Conservation (phyloP, 2,888 invertebrate species). For the Agapetus fuscipes region DNA sequence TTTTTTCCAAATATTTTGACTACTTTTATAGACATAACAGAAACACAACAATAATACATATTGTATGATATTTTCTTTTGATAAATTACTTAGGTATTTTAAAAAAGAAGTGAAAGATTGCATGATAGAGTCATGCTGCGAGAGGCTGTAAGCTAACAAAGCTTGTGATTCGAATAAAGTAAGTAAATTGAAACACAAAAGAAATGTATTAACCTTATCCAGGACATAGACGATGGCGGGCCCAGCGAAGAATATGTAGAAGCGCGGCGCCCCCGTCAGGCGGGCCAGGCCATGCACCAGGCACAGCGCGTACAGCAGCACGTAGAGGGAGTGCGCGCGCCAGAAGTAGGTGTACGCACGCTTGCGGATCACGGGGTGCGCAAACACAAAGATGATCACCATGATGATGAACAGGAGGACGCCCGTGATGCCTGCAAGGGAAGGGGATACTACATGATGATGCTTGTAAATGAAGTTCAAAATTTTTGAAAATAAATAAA, state of each 20-base stretch:
- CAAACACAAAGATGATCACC: slow-evolving; percentile 95
- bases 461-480: neutral
- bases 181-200: too few relatives aligned
- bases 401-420: slow-evolving; percentile 81
- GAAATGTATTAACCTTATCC: slow-evolving; percentile 74
- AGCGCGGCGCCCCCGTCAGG: slow-evolving; percentile 82
- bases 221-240: slow-evolving; percentile 84
- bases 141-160: too few relatives aligned
- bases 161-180: too few relatives aligned
- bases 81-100: too few relatives aligned
- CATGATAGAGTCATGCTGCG: too few relatives aligned
- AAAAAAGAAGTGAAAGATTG: too few relatives aligned
- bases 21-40: too few relatives aligned
- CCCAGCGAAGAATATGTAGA: slow-evolving; percentile 90
- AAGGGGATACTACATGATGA: slow-evolving; percentile 1
- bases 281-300: slow-evolving; percentile 86
- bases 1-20: too few relatives aligned
- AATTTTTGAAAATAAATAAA: too few relatives aligned
- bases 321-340: slow-evolving; percentile 85
- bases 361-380: slow-evolving; percentile 85
- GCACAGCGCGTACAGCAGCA: slow-evolving; percentile 74
- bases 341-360: slow-evolving; percentile 94
- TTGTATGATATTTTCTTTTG: too few relatives aligned
- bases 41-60: too few relatives aligned
- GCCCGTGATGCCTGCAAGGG: slow-evolving; percentile 65